Percentiles rank a stretch among this genome's conserved stretches.
These are phyloP conservation scores for Caenorhabditis remanei DNA, from an alignment of 1,140 invertebrate genomes.

Conservation along the genomic window DNA sequence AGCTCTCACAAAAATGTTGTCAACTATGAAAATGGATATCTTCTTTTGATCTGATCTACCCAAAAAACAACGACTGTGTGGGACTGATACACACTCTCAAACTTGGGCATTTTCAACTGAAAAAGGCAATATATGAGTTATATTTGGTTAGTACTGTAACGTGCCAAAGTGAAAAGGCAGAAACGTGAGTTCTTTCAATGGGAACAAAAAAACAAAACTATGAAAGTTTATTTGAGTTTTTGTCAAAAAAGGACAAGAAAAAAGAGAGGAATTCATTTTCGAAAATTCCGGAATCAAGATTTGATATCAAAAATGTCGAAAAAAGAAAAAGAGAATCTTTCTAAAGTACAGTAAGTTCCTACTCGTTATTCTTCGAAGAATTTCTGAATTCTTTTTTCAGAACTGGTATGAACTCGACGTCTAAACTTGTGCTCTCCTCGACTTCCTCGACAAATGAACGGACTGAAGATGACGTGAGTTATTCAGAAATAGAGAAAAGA, in stretches of 20 bases:
- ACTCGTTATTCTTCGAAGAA: no score
- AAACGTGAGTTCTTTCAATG: not conserved
- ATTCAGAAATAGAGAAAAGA: not conserved
- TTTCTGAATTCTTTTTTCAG: not conserved
- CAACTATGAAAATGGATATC: no score
- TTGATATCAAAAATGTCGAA: conserved; percentile 14
- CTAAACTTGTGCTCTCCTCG: not conserved
- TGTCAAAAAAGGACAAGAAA: no score
- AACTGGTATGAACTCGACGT: conserved; percentile 4
- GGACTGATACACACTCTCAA: no score
- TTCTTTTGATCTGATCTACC: no score
- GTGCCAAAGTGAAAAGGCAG: not conserved
- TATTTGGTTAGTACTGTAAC: no score
- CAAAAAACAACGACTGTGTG: no score
- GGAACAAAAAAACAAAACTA: no score
- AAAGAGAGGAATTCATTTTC: not conserved
- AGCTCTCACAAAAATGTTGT: no score
- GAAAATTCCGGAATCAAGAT: not conserved
- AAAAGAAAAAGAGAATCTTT: conserved; percentile 41
- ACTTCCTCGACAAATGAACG: conserved; percentile 13
- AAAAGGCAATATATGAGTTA: no score
- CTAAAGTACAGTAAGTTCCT: conserved; percentile 28
- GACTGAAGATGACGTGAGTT: conserved; percentile 47
- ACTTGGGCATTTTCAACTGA: no score
- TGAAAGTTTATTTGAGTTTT: no score